Evolutionary conservation across 2,113 vertebrate genomes (phyloP).

Genomic region (Labeo rohita): DNA sequence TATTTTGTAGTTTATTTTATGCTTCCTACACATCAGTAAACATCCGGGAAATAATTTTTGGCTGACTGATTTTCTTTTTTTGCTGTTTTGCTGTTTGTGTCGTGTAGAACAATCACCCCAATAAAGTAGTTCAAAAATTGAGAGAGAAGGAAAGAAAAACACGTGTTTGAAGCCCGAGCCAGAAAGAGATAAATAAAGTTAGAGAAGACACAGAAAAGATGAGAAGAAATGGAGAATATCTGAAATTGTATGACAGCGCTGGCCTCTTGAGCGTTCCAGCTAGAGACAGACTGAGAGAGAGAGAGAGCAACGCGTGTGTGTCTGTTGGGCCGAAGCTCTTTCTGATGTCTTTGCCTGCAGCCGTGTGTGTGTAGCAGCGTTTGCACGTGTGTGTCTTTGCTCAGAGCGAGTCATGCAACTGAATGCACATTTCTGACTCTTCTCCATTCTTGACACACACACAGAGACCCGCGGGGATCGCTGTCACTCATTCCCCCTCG

Average conservation of each 20-base stretch:
- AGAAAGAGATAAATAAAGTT: slow-evolving; percentile 42
- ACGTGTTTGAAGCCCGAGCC: slow-evolving; percentile 11
- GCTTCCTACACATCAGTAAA: neutral
- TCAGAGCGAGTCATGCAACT: slow-evolving; percentile 26
- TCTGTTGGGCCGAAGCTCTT: slow-evolving; percentile 2
- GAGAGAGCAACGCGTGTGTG: neutral
- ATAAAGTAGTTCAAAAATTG: neutral
- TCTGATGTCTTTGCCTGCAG: slow-evolving; percentile 46
- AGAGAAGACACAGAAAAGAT: slow-evolving; percentile 17
- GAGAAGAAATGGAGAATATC: slow-evolving; percentile 33
- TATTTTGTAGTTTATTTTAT: no score
- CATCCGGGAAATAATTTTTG: neutral
- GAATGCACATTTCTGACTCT: slow-evolving; percentile 38
- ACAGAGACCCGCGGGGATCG: neutral
- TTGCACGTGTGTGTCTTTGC: slow-evolving; percentile 14
- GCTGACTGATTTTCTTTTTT: neutral
- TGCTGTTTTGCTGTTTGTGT: neutral
- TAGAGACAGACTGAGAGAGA: slow-evolving; percentile 11
- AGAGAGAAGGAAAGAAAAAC: neutral
- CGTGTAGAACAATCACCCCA: neutral
- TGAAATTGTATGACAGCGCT: slow-evolving; percentile 34
- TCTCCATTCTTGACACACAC: slow-evolving; percentile 11
- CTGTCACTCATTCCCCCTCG: slow-evolving; percentile 69
- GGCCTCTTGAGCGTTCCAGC: slow-evolving; percentile 6
- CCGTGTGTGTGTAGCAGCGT: slow-evolving; percentile 23